phyloP scores from a whole-genome alignment of 2,888 invertebrate species.

The Morpho helenor region DNA sequence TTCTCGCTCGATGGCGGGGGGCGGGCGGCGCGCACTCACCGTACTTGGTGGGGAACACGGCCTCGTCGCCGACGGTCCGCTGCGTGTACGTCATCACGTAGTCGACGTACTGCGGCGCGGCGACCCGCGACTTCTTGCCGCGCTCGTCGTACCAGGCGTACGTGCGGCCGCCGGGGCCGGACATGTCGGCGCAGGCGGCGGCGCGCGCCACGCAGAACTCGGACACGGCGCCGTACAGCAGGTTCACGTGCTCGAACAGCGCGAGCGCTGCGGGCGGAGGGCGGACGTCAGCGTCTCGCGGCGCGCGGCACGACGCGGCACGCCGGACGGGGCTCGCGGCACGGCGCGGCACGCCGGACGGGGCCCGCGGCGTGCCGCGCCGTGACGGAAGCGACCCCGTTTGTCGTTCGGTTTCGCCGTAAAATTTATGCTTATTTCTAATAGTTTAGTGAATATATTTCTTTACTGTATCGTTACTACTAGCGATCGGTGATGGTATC shows the following conservation, averaged over 20 bases:
- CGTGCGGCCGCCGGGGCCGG: conserved; percentile 96
- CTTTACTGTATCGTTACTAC: too few species aligned
- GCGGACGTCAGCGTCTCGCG: too few species aligned
- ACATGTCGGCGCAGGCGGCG: conserved; percentile 97
- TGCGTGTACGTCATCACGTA: conserved; percentile 99
- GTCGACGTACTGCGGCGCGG: conserved; percentile 99
- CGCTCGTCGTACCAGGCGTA: conserved; percentile 99
- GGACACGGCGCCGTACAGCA: conserved; percentile 98
- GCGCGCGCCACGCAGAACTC: conserved; percentile 98
- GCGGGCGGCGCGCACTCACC: conserved; percentile 76
- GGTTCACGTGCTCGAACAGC: conserved; percentile 99
- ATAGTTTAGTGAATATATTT: too few species aligned
- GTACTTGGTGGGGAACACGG: conserved; percentile 98
- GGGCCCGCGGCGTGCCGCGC: too few species aligned
- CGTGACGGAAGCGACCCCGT: too few species aligned
- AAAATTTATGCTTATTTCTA: too few species aligned
- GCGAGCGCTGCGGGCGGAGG: conserved; percentile 85
- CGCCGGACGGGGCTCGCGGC: too few species aligned
- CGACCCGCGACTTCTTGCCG: conserved; percentile 97
- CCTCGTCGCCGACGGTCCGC: conserved; percentile 97
- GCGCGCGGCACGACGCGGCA: too few species aligned
- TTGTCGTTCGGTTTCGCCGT: too few species aligned
- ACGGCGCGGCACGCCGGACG: too few species aligned
- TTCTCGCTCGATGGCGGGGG: too few species aligned
- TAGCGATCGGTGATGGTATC: too few species aligned